Conservation (phyloP, 2,888 invertebrate species). For the Chesias legatella region DNA sequence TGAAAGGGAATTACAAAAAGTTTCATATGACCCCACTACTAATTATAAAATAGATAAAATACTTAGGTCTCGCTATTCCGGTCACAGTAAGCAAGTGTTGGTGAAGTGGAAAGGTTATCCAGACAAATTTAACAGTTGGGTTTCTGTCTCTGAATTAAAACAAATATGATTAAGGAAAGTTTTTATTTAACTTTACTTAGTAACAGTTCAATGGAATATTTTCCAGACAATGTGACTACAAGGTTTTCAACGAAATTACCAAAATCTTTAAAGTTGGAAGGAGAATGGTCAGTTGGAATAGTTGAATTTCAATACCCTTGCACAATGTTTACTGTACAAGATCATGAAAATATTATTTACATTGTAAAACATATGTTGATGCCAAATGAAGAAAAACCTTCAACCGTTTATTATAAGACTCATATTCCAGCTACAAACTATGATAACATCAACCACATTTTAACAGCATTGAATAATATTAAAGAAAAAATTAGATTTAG, state of each 20-base stretch:
- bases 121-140: slow-evolving; percentile 33
- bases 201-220: slow-evolving; percentile 25
- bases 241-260: slow-evolving; percentile 27
- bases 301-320: slow-evolving; percentile 24
- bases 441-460: slow-evolving; percentile 21
- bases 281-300: slow-evolving; percentile 23
- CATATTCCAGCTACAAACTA: slow-evolving; percentile 29
- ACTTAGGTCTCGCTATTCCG: slow-evolving; percentile 13
- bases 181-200: slow-evolving; percentile 24
- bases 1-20: slow-evolving; percentile 32
- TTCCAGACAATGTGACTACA: slow-evolving; percentile 27
- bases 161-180: slow-evolving; percentile 25
- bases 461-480: slow-evolving; percentile 22
- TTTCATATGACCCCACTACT: slow-evolving; percentile 18
- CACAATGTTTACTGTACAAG: slow-evolving; percentile 29
- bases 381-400: slow-evolving; percentile 12
- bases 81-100: slow-evolving; percentile 30
- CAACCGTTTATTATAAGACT: slow-evolving; percentile 20
- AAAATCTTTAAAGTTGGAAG: slow-evolving; percentile 24
- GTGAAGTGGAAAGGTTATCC: slow-evolving; percentile 38
- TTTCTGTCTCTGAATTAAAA: slow-evolving; percentile 19
- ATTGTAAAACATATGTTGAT: slow-evolving; percentile 16
- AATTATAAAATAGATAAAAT: slow-evolving; percentile 30
- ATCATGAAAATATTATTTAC: slow-evolving; percentile 20
- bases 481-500: slow-evolving; percentile 21